Percentiles rank a stretch among this genome's conserved stretches.
Conservation (phyloP, 1,140 invertebrate genomes). For the Platyscapa corneri region DNA sequence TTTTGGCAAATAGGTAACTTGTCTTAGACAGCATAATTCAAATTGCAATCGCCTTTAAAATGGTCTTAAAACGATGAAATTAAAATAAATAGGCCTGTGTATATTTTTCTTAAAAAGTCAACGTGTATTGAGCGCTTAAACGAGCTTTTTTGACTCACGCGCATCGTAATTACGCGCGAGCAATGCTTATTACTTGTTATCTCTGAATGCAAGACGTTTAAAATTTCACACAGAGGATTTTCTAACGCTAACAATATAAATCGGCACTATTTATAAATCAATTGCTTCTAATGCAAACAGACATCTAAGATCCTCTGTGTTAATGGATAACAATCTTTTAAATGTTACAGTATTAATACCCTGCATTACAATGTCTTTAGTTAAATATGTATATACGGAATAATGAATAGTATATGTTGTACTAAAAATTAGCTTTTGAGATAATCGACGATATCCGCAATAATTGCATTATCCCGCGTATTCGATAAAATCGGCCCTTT, state of each 20-base stretch:
- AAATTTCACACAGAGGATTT: not conserved
- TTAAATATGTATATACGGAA: not conserved
- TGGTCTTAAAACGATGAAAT: too few species aligned
- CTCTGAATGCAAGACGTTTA: not conserved
- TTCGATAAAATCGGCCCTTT: too few species aligned
- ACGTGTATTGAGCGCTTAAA: not conserved
- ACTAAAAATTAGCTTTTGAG: too few species aligned
- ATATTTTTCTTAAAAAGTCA: not conserved
- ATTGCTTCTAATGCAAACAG: not conserved
- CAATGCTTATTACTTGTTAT: not conserved
- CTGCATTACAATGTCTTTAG: not conserved
- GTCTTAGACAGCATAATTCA: not conserved
- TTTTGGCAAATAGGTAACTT: slow-evolving; percentile 5
- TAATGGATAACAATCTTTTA: slow-evolving; percentile 4
- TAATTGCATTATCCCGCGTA: too few species aligned
- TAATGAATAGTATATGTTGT: too few species aligned
- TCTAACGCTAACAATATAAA: not conserved
- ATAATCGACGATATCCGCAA: too few species aligned
- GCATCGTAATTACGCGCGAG: not conserved
- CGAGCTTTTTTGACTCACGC: not conserved
- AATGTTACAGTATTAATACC: slow-evolving; percentile 7
- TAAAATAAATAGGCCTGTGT: too few species aligned
- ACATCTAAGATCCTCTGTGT: not conserved
- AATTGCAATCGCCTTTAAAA: not conserved
- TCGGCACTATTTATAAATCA: not conserved